Base-by-base conservation (phyloP, 2,113 vertebrate species). In the Penelope pileata region DNA sequence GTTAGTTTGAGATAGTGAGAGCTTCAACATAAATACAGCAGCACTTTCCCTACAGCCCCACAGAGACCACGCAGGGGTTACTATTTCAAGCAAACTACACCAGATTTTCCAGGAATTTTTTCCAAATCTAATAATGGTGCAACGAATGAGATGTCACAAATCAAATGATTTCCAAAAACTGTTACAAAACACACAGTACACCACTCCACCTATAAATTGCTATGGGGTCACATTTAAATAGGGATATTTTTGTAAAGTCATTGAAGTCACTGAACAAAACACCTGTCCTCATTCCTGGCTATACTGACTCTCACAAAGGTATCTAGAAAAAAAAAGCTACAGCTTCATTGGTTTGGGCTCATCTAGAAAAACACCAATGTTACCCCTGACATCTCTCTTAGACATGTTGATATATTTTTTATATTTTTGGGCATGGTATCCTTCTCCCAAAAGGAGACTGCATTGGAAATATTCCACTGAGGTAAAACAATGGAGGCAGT, bases 161-260 rank as follows among this genome's bases (percentile, higher is more conserved):
- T n/a, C 11, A 70, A 62, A 5, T 12, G 24, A 36, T 42, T 48
- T 81, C 69, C 47, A 70, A 38, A 26, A 67, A 54, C 47, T 26
- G n/a, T 76, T 18, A 68, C 32, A 69, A 85, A 80, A 51, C 6
- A 50, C 1, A 59, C 1, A 5, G 8, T 18, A 54, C 0, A 0
- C 32, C 30, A 30, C 32, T 16, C 43, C 54, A 22, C 10, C 80
- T 80, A 60, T 9, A 69, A 51, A 62, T 38, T 10, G 1, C 22
- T 32, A 12, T 2, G 4, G 10, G 34, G 47, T 51, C 36, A 56
- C 23, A 72, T 54, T 50, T 54, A 68, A 86, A 30, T 24, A 5
- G 24, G 18, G 7, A 67, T 59, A 18, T 8, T 77, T 80, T 16
- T 26, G 16, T 4, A 26, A 67, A 56, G 27, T 38, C 74, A 77